Conservation (phyloP, 2,113 vertebrate species). For the Lepus americanus region DNA sequence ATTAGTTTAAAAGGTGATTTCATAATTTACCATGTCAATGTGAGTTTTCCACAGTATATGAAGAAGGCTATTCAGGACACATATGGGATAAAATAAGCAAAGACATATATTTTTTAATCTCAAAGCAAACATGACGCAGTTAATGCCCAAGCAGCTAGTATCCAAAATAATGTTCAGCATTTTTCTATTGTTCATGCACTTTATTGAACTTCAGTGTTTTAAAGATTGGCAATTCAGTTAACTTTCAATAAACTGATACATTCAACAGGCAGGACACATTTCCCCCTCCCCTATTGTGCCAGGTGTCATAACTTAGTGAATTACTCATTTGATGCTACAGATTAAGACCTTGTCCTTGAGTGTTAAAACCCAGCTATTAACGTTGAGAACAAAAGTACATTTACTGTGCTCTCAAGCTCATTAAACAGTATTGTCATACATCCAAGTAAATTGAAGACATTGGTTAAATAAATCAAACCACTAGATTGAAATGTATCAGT, state of each 20-base stretch:
- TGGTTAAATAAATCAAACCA: conserved; percentile 49
- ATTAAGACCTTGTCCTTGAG: conserved; percentile 46
- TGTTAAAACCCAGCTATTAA: conserved; percentile 38
- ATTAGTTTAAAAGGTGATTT: conserved; percentile 56
- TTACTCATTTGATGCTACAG: conserved; percentile 35
- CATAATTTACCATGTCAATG: neutral
- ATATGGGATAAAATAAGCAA: conserved; percentile 54
- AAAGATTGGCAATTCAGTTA: conserved; percentile 55
- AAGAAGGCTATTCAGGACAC: conserved; percentile 49
- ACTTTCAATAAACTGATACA: conserved; percentile 28
- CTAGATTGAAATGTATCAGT: conserved; percentile 25
- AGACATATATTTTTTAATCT: conserved; percentile 40
- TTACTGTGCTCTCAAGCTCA: conserved; percentile 42
- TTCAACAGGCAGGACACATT: conserved; percentile 47
- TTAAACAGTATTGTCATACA: conserved; percentile 50
- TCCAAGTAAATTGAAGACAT: conserved; percentile 30
- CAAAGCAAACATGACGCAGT: conserved; percentile 69
- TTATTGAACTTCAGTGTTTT: conserved; percentile 62
- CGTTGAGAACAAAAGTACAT: conserved; percentile 56
- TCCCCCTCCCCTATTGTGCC: neutral
- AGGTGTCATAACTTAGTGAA: conserved; percentile 55
- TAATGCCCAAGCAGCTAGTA: conserved; percentile 69
- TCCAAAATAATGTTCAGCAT: conserved; percentile 72
- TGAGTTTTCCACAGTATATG: conserved; percentile 38
- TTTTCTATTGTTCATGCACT: conserved; percentile 63